phyloP scores from a whole-genome alignment of 2,113 vertebrate species.

The Odontophorus gujanensis region DNA sequence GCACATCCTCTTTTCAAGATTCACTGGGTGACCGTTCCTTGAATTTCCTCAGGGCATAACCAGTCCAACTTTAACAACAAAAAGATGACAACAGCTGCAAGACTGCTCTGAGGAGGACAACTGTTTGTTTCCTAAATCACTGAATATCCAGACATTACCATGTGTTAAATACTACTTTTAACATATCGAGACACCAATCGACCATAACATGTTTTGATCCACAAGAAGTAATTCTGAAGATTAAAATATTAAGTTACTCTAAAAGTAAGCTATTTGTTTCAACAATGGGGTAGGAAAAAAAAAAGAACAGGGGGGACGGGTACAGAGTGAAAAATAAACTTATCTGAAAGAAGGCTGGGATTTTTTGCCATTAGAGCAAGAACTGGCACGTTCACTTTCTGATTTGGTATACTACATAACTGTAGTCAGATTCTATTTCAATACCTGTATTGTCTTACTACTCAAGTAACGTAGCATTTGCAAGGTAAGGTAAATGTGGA shows the following conservation, averaged over 20 bases:
- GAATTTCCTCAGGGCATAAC: not conserved
- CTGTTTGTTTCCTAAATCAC: not conserved
- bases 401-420: not conserved
- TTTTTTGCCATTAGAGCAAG: not conserved
- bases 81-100: not conserved
- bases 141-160: not conserved
- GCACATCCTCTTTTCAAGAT: not conserved
- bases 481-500: not conserved
- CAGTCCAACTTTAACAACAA: not conserved
- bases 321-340: not conserved
- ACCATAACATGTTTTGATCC: not conserved
- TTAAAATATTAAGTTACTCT: not conserved
- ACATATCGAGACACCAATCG: not conserved
- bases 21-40: not conserved
- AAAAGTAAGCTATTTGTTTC: not conserved
- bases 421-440: not conserved
- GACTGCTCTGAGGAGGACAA: not conserved
- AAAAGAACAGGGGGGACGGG: not conserved
- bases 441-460: not conserved
- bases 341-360: not conserved
- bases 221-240: not conserved
- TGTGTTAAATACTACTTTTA: not conserved
- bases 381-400: not conserved
- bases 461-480: not conserved
- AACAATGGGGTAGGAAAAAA: not conserved